Evolutionary conservation across 2,797 vertebrate species (phyloP).

Genomic region (Odontamblyopus lacepedii): DNA sequence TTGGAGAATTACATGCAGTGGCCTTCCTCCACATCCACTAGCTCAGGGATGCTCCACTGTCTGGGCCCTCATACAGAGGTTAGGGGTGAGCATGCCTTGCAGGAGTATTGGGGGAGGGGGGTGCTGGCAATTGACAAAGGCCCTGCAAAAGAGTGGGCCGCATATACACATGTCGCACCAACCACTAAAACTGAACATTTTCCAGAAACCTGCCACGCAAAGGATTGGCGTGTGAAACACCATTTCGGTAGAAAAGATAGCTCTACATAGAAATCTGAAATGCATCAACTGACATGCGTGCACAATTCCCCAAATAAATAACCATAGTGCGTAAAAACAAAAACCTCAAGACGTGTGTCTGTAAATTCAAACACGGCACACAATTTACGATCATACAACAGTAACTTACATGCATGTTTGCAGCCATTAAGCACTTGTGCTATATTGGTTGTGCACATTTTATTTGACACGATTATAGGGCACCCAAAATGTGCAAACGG

Average conservation of each 20-base stretch:
- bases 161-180: slow-evolving; percentile 68
- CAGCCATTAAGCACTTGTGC: slow-evolving; percentile 40
- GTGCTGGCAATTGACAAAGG: slow-evolving; percentile 81
- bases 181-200: slow-evolving; percentile 16
- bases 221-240: slow-evolving; percentile 22
- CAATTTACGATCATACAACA: slow-evolving; percentile 1
- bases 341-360: background rate
- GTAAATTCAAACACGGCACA: background rate
- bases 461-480: slow-evolving; percentile 15
- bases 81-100: slow-evolving; percentile 73
- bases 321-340: slow-evolving; percentile 1
- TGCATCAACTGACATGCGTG: slow-evolving; percentile 26
- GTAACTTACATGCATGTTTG: slow-evolving; percentile 28
- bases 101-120: slow-evolving; percentile 80
- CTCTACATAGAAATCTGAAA: slow-evolving; percentile 30
- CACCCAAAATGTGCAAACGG: slow-evolving; percentile 38
- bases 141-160: slow-evolving; percentile 78
- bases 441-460: slow-evolving; percentile 28
- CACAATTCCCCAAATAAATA: slow-evolving; percentile 17
- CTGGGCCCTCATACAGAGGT: slow-evolving; percentile 60
- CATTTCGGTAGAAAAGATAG: slow-evolving; percentile 22
- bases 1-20: background rate
- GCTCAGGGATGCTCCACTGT: slow-evolving; percentile 47
- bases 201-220: background rate
- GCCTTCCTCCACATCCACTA: background rate